Base-by-base conservation (phyloP, 1,140 invertebrate genomes). In the Leptestheria dahalacensis region DNA sequence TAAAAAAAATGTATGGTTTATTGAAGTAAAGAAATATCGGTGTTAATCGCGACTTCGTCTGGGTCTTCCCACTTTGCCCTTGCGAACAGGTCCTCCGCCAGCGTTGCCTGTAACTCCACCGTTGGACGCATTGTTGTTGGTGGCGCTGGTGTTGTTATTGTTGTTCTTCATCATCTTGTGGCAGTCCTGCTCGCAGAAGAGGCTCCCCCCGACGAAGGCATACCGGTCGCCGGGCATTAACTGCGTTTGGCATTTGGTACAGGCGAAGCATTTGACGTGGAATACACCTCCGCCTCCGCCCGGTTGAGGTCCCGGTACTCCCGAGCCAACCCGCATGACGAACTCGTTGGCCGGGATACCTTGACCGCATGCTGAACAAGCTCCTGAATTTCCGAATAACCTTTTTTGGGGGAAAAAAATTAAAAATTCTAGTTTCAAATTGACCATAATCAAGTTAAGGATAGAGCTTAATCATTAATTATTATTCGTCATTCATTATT, bases 211-310 rank as follows among this genome's bases (percentile, higher is more conserved):
- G 64, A 91, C 72, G 73, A 91, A 80, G 70, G 88, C 86, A 75
- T 89, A 85, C 79, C 88, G 84, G 79, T 93, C 90, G 64, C 91
- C 91, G 62, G 86, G 82, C 68, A 85, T 81, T 63, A 95, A 82
- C 73, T 84, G 84, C 64, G 81, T 79, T 64, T 86, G 82, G 72
- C 91, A 95, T 70, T 91, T 91, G 71, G 85, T 88, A 77, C 91
- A 95, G 63, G 83, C 81, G 77, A 95, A 95, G 75, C 90, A 94
- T 76, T 90, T 91, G 72, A 91, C 79, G 79, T 95, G 90, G 80
- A 91, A 94, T 66, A 92, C 88, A 73, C 78, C 75, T 73, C 9
- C 71, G 70, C 51, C 72, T 71, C n/a, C 63, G 50, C 18, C 60
- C 48, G 46, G 65, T 51, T 50, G 64, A 62, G 46, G 25, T 23